Evolutionary conservation across 2,797 vertebrate genomes (phyloP), one percentile per base, ranked within the genome.

Genomic region (Argentina silus): DNA sequence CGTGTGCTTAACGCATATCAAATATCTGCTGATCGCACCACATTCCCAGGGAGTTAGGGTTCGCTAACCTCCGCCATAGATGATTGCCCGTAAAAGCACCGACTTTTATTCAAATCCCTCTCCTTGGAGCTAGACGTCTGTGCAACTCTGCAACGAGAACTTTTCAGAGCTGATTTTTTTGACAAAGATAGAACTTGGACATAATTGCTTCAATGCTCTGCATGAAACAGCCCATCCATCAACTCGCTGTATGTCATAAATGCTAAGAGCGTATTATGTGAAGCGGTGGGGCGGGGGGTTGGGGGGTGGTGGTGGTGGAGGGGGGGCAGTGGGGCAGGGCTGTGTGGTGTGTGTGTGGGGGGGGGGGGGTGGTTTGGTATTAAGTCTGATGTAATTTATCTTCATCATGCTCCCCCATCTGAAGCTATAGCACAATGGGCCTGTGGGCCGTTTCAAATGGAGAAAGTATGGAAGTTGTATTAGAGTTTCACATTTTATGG

Each of bases 201-300:
- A 80, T 93, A 87, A 90, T 92, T 89, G 89, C 92, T 81, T 83
- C 87, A 87, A 86, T 86, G 88, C 89, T 88, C 79, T 10, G 74
- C 85, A 72, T 86, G 87, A 86, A 90, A 84, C 80, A 69, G 78
- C 74, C 70, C 88, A 93, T 93, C 90, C 87, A 90, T 92, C 92
- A 92, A 81, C 73, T 85, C 65, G 74, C 72, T 14, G 14, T 17
- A 2, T 67, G 70, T 81, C 81, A 87, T 73, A 81, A 75, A 75
- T 43, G 11, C 47, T 73, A 78, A 53, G 72, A 21, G 73, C 74
- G 75, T 76, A 69, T 73, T 75, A 82, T 59, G 80, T 59, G 74
- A 73, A 81, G 70, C 79, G 83, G 78, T 83, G 45, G 57, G 77
- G 72, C 19, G 77, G 74, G 23, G 65, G 66, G 43, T 6, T 15